phyloP scores from a whole-genome alignment of 2,113 vertebrate genomes.

The Misgurnus mizolepis region DNA sequence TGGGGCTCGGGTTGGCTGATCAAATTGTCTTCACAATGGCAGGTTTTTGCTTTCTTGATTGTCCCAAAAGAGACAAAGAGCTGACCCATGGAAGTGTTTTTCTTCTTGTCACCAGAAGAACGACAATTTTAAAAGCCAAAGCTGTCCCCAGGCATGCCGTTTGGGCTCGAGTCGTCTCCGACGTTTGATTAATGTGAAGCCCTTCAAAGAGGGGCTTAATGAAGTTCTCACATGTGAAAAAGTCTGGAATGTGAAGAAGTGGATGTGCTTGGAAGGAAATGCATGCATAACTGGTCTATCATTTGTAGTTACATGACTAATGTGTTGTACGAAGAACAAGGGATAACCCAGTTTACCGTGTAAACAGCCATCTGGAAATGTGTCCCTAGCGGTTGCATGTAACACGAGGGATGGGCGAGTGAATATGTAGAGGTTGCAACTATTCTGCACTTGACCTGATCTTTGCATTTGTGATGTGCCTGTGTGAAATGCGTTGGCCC shows the following conservation, averaged over 20 bases:
- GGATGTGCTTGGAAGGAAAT: slow-evolving; percentile 42
- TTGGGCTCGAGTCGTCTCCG: slow-evolving; percentile 38
- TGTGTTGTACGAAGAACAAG: slow-evolving; percentile 39
- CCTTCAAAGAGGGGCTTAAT: slow-evolving; percentile 63
- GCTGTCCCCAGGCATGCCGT: slow-evolving; percentile 52
- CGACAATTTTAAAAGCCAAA: slow-evolving; percentile 63
- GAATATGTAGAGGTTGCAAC: slow-evolving; percentile 31
- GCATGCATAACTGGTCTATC: slow-evolving; percentile 55
- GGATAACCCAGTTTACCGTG: slow-evolving; percentile 47
- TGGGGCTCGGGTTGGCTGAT: slow-evolving; percentile 62
- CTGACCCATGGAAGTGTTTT: slow-evolving; percentile 65
- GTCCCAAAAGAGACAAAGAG: slow-evolving; percentile 70
- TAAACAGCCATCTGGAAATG: slow-evolving; percentile 49
- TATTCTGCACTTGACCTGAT: slow-evolving; percentile 46
- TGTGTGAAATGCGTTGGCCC: too few species aligned
- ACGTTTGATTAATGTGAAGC: slow-evolving; percentile 73
- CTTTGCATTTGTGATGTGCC: not conserved
- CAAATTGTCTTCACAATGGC: slow-evolving; percentile 69
- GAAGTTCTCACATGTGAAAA: slow-evolving; percentile 61
- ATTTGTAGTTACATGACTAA: slow-evolving; percentile 57
- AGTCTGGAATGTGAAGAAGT: slow-evolving; percentile 56
- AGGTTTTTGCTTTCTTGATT: slow-evolving; percentile 67
- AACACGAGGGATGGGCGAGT: slow-evolving; percentile 7
- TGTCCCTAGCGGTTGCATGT: slow-evolving; percentile 31
- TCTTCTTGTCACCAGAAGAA: slow-evolving; percentile 39